Base-by-base conservation (phyloP, 2,113 vertebrate genomes). In the Willisornis vidua region DNA sequence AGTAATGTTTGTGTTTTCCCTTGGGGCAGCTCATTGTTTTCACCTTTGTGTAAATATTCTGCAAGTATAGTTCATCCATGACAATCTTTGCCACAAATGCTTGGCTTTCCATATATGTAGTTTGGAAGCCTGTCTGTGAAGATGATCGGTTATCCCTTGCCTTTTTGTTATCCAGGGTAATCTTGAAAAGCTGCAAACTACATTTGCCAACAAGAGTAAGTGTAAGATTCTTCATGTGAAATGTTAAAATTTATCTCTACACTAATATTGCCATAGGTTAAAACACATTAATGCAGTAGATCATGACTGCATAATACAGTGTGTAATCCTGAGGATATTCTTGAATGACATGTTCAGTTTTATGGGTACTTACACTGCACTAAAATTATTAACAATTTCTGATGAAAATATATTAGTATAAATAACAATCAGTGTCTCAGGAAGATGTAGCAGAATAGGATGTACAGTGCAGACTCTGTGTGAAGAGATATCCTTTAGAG, bases 261-360 rank as follows among this genome's bases (percentile, higher is more conserved):
- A 93, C 85, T 96, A 96, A 95, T 95, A 95, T 90, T 96, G 80
- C 87, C 91, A 89, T 87, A 89, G 68, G 80, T 97, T 97, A 97
- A 97, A 96, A 92, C 31, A 81, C 43, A 78, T 94, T 94, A 97
- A 88, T 94, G 61, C 10, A 71, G n/a, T 83, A 89, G 63, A 90
- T 96, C 72, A 90, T 93, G 61, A 89, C 73, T 96, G 43, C 39
- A 94, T 96, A 97, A 97, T 93, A 54, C 10, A 91, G 45, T 45
- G 12, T 96, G 58, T 82, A 97, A 95, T 96, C 85, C 74, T 74
- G 74, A 91, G 63, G 85, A 94, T n/a, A 96, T 79, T 73, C 37
- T 87, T 89, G 88, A 96, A 94, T 55, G 62, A 19, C 61, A 95
- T 94, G 82, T 87, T 94, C 76, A 37, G 45, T 67, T 95, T 86